A percentile compares a stretch with the other conserved stretches of the same genome.
These are phyloP conservation scores for Telenomus remus DNA, from an alignment of 1,140 invertebrate genomes.

Conservation along the genomic window DNA sequence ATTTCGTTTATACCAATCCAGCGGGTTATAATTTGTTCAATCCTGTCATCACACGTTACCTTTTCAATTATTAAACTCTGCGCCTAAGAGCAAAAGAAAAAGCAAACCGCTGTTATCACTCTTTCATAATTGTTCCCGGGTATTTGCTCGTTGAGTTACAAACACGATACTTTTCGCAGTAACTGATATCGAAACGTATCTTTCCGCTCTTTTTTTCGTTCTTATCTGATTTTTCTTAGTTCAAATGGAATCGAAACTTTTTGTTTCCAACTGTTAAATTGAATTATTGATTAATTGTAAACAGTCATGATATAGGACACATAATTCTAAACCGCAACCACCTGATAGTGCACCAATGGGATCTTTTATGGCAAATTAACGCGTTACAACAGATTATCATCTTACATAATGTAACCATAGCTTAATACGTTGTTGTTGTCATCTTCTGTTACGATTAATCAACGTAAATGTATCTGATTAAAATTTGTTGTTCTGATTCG, in stretches of 20 bases:
- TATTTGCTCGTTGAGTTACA: slow-evolving; percentile 8
- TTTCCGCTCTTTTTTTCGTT: neutral
- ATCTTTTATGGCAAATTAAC: slow-evolving; percentile 32
- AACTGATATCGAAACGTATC: too few relatives aligned
- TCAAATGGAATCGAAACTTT: neutral
- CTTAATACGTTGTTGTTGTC: neutral
- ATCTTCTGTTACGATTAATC: too few relatives aligned
- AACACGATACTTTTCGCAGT: too few relatives aligned
- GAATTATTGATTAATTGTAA: slow-evolving; percentile 23
- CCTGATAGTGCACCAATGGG: slow-evolving; percentile 19
- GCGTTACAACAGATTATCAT: slow-evolving; percentile 33
- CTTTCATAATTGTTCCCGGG: slow-evolving; percentile 11
- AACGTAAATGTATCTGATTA: too few relatives aligned
- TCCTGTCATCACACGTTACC: slow-evolving; percentile 5
- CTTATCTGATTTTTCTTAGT: too few relatives aligned
- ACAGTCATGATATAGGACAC: slow-evolving; percentile 24
- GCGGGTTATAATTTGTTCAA: slow-evolving; percentile 10
- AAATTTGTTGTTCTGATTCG: too few relatives aligned
- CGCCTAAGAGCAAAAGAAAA: neutral
- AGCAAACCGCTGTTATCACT: slow-evolving; percentile 6
- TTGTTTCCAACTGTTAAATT: slow-evolving; percentile 5
- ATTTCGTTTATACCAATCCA: slow-evolving; percentile 1
- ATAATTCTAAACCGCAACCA: slow-evolving; percentile 25
- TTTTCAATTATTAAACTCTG: slow-evolving; percentile 10
- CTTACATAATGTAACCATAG: slow-evolving; percentile 22